A percentile compares a stretch with the other conserved stretches of the same genome.
Evolutionary conservation across 2,113 vertebrate species (phyloP).

Genomic region (Sinocyclocheilus rhinocerous): DNA sequence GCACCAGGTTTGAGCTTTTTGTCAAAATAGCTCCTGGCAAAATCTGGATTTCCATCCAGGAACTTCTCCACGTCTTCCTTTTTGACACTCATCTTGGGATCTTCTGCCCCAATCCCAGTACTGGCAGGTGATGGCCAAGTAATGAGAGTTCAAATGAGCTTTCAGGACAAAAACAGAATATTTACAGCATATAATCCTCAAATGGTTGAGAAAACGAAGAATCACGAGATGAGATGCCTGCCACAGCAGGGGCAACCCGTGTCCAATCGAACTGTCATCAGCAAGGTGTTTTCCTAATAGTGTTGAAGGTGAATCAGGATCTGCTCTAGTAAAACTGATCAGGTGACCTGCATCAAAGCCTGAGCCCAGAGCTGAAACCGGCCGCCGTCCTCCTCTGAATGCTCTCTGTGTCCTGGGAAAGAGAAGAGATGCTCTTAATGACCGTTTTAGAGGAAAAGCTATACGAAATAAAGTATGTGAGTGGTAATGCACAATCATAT

Average conservation of each 20-base stretch:
- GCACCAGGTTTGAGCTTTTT: constrained; percentile 79
- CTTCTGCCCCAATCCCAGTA: constrained; percentile 51
- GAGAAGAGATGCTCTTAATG: not conserved
- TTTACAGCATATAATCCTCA: constrained; percentile 38
- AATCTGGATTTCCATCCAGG: constrained; percentile 84
- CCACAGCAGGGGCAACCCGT: constrained; percentile 56
- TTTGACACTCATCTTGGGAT: constrained; percentile 80
- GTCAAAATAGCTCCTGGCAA: constrained; percentile 85
- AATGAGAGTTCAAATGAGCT: constrained; percentile 5
- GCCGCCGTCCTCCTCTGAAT: constrained; percentile 18
- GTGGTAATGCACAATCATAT: not conserved
- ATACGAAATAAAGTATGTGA: not conserved
- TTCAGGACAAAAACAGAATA: not conserved
- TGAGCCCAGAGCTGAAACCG: constrained; percentile 53
- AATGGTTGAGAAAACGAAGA: constrained; percentile 31
- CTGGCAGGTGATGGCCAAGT: constrained; percentile 2
- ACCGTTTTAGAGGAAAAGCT: not conserved
- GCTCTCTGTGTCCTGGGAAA: not conserved
- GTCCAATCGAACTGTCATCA: constrained; percentile 82
- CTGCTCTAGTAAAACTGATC: constrained; percentile 81
- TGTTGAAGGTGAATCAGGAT: constrained; percentile 82
- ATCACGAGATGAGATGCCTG: constrained; percentile 52
- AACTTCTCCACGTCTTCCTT: constrained; percentile 86
- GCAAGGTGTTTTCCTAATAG: constrained; percentile 83
- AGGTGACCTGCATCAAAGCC: constrained; percentile 77